Evolutionary conservation across 2,797 vertebrate species (phyloP), one percentile per base, ranked within the genome.

Genomic region (Crenichthys baileyi): DNA sequence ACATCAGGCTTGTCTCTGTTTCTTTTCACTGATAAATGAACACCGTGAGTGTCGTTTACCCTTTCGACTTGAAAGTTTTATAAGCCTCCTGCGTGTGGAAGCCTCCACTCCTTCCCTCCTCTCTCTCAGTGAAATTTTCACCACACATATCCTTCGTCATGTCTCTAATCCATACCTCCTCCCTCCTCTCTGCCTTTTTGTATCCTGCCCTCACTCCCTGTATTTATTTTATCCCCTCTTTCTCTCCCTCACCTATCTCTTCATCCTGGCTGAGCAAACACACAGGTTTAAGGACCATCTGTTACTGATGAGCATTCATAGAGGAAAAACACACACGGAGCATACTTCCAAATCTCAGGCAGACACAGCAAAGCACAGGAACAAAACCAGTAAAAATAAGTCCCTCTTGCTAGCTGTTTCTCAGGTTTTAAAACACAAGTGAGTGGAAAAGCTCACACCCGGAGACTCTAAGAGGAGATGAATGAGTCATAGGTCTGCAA

Each of bases 221-320:
- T 87, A 86, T 91, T 91, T 89, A 84, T 88, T 72, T 78, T 74
- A 55, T 78, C 70, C 77, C 76, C 86, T 74, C 78, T 61, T 26
- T 81, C 78, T 63, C 79, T 39, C 71, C 51, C 88, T 85, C 85
- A 83, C 79, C 87, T 79, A 75, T 84, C 90, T 63, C 86, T 85
- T 81, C 87, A 79, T 90, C 84, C 85, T 75, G 83, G 83, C 92
- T 90, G 88, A 90, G 90, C 82, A 93, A 93, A 93, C 91, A 93
- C 86, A 87, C 89, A 88, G 90, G 92, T 92, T 90, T 83, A 84
- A 84, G 70, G 87, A 82, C 94, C 93, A 94, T 94, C 93, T 95
- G 93, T 92, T 92, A 88, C 87, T 50, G 84, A 89, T 87, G 77
- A 93, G 87, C 90, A 61, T 71, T 86, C 87, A 79, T 87, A 91